These are phyloP conservation scores for Ridgeia piscesae DNA, from an alignment of 1,140 invertebrate species.

Conservation along the genomic window DNA sequence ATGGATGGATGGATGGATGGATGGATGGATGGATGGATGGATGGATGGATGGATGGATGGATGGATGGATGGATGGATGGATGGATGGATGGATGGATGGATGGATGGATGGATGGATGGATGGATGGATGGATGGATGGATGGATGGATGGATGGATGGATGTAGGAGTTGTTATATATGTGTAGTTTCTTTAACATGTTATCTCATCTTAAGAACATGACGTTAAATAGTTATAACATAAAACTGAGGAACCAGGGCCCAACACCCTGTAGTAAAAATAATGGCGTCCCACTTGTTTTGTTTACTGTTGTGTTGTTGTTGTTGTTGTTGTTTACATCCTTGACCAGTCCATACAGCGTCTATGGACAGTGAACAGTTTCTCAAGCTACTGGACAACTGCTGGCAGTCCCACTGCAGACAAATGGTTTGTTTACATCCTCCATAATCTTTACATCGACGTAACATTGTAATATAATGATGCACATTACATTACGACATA, in stretches of 20 bases:
- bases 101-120: no score
- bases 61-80: no score
- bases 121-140: no score
- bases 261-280: no score
- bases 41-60: no score
- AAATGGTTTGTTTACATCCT: constrained; percentile 68
- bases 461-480: no score
- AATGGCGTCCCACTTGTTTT: background rate
- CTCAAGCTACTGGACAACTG: constrained; percentile 92
- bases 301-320: background rate
- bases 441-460: constrained; percentile 10
- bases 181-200: background rate
- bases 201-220: background rate
- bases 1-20: no score
- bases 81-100: no score
- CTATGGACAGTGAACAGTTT: constrained; percentile 88
- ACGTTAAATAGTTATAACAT: background rate
- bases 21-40: no score
- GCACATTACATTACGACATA: background rate
- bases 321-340: constrained; percentile 29
- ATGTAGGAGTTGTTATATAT: no score
- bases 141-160: no score
- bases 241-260: no score
- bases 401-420: constrained; percentile 92
- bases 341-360: constrained; percentile 63